Conservation (phyloP, 2,888 invertebrate genomes). For the Clistopyga incitator region DNA sequence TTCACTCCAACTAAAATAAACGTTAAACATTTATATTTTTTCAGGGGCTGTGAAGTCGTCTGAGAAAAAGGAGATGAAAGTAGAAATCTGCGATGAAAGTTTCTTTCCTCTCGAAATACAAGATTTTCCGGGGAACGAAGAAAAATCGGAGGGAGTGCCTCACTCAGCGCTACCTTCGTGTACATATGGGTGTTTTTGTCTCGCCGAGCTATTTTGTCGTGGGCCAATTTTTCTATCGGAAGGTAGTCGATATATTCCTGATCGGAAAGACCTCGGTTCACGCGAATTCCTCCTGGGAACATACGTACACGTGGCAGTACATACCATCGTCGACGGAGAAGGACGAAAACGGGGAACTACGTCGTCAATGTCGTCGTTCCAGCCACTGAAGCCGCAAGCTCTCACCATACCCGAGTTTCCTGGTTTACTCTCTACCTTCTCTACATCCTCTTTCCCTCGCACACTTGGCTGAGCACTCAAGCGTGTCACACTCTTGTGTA, state of each 20-base stretch:
- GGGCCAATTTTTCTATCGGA: conserved; percentile 56
- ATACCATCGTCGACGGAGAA: conserved; percentile 17
- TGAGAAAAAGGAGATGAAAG: not conserved
- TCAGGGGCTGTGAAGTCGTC: not conserved
- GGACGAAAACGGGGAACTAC: conserved; percentile 40
- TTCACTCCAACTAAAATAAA: conserved; percentile 14
- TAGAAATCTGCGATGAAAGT: conserved; percentile 22
- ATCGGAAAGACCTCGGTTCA: conserved; percentile 50
- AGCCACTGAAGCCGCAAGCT: conserved; percentile 53
- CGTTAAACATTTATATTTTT: conserved; percentile 24
- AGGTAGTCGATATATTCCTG: conserved; percentile 53
- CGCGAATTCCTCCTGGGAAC: conserved; percentile 39
- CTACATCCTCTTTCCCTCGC: conserved; percentile 19
- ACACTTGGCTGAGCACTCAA: conserved; percentile 23
- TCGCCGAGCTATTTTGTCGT: too few relatives aligned
- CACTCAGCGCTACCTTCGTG: too few relatives aligned
- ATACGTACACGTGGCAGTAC: conserved; percentile 31
- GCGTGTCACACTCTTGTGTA: conserved; percentile 36
- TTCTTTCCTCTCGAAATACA: conserved; percentile 1
- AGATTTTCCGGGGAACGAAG: conserved; percentile 27
- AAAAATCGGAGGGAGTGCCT: conserved; percentile 32
- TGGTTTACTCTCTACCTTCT: conserved; percentile 52
- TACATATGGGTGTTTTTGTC: too few relatives aligned
- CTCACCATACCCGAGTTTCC: conserved; percentile 44
- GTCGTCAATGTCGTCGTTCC: conserved; percentile 42